phyloP scores from a whole-genome alignment of 1,140 invertebrate species.

The Drosophila obscura region DNA sequence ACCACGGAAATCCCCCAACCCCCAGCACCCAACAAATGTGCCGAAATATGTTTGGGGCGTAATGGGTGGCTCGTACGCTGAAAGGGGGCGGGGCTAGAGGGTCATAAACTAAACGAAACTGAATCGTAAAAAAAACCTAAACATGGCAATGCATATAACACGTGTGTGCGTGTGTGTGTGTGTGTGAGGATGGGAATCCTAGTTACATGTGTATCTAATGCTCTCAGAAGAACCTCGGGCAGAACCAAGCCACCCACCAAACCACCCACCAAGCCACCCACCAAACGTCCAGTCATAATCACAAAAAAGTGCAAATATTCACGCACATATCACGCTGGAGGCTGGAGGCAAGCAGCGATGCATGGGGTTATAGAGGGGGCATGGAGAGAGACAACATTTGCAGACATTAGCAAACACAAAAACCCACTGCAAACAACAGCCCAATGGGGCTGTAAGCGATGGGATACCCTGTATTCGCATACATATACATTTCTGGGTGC shows the following conservation, averaged over 20 bases:
- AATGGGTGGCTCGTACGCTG: constrained; percentile 28
- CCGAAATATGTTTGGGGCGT: constrained; percentile 58
- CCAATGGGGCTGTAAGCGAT: no score
- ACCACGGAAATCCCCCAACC: constrained; percentile 33
- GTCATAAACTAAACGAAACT: constrained; percentile 73
- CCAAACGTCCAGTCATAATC: constrained; percentile 73
- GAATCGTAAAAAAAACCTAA: constrained; percentile 63
- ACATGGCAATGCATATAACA: constrained; percentile 56
- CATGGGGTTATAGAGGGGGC: background rate
- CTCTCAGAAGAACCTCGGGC: constrained; percentile 6
- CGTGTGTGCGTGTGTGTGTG: constrained; percentile 12
- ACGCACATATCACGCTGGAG: background rate
- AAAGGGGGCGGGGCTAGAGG: constrained; percentile 34
- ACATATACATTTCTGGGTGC: no score
- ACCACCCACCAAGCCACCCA: constrained; percentile 6
- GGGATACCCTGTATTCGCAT: no score
- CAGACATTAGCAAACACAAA: constrained; percentile 57
- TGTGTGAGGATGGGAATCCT: constrained; percentile 33
- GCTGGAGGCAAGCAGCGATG: no score
- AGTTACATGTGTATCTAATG: constrained; percentile 11
- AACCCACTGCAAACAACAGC: constrained; percentile 19
- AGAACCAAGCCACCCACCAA: constrained; percentile 22
- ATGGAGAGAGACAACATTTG: constrained; percentile 25
- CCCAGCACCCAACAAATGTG: constrained; percentile 50
- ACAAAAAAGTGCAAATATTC: constrained; percentile 41